Conservation (phyloP, 2,888 invertebrate species). For the Hesperia comma region DNA sequence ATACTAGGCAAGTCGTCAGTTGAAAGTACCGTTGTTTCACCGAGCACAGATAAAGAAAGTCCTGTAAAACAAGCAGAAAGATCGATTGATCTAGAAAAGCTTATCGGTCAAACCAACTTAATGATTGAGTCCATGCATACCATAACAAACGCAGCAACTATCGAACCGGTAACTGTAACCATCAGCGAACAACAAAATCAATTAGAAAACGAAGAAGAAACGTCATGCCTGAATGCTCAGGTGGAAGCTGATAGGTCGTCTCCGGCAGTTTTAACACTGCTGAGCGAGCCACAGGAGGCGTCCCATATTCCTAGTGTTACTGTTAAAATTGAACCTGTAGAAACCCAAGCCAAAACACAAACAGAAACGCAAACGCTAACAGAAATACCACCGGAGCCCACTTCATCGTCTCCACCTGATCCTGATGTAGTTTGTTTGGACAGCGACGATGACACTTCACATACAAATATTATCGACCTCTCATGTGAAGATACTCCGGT, state of each 20-base stretch:
- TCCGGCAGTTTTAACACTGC: conserved; percentile 5
- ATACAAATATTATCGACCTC: conserved; percentile 50
- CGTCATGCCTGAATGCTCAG: neutral
- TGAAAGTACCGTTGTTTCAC: conserved; percentile 50
- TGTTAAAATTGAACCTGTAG: conserved; percentile 53
- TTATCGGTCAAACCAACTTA: conserved; percentile 60
- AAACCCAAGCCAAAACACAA: conserved; percentile 19
- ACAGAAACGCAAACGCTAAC: too few relatives aligned
- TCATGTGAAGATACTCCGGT: conserved; percentile 50
- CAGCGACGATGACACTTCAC: conserved; percentile 68
- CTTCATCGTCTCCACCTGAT: conserved; percentile 11
- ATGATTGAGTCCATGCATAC: conserved; percentile 47
- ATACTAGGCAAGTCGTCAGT: conserved; percentile 62
- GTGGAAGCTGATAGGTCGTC: neutral
- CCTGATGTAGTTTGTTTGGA: conserved; percentile 61
- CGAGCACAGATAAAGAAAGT: conserved; percentile 52
- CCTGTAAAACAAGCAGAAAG: conserved; percentile 72
- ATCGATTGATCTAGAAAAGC: conserved; percentile 70
- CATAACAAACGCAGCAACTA: conserved; percentile 10
- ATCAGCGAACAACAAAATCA: neutral
- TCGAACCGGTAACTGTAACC: neutral
- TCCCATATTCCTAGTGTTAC: conserved; percentile 41
- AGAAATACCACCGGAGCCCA: neutral
- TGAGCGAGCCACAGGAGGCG: neutral
- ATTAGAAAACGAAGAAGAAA: conserved; percentile 9